Base-by-base conservation (phyloP, 2,888 invertebrate species). In the Tenthredo scrophulariae region DNA sequence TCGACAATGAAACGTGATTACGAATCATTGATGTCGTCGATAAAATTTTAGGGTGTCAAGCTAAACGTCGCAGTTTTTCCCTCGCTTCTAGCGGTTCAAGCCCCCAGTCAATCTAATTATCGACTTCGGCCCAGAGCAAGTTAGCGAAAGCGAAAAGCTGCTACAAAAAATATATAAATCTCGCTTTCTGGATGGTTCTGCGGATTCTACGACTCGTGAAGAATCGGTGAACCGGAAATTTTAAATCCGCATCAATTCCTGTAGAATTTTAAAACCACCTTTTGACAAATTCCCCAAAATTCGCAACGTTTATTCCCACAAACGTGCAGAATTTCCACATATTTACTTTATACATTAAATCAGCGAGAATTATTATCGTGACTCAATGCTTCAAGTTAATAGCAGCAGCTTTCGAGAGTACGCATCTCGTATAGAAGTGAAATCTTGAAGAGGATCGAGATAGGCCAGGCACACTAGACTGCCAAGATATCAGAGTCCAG, bases 1-100 rank as follows among this genome's bases (percentile, higher is more conserved):
- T 74, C 22, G 40, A 74, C 74, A 74, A 74, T 43, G 43, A 43
- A 74, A 43, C 43, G 40, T 50, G 50, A 77, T 77, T 77, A 54
- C 43, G 26, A 72, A 29, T 77, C 77, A 77, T 50, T 50, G 77
- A 77, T 77, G 33, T 15, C 18, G 18, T 77, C 10, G 50, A 29
- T 37, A 29, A 72, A 77, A 77, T 54, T 54, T 50, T 46, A 6
- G 50, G 77, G 18, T 43, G 26, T 77, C 18, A 29, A 50, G 18
- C 9, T 29, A 50, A 77, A 77, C 33, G 29, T 50, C 77, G 77
- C 29, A 50, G 18, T 15, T 77, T 77, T 50, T 54, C 18, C 33
- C 67, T 29, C 67, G 26, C 10, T 33, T 13, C 18, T 22, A 72
- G 43, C 40, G 37, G 72, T 22, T 22, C 22, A 9, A 72, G 15